Evolutionary conservation across 2,888 invertebrate genomes (phyloP), one percentile per base, ranked within the genome.

Genomic region (Mesoligia furuncula): DNA sequence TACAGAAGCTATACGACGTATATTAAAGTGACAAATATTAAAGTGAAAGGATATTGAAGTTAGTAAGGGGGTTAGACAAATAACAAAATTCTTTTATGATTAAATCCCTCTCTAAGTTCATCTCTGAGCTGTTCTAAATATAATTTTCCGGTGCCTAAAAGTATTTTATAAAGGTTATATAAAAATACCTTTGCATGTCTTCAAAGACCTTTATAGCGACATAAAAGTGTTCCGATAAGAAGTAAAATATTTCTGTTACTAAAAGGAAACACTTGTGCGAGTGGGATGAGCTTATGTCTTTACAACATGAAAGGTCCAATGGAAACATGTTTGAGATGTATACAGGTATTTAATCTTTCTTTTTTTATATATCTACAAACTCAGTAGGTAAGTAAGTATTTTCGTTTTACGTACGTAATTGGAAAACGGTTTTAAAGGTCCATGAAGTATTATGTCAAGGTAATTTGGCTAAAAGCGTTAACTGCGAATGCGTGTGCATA

Each of bases 221-320:
- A 68, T 85, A 75, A 75, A 75, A 72, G 62, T 69, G 9, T 45
- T 45, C 57, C n/a, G 39, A 51, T 73, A 73, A 65, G 17, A 57
- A 68, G 61, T 71, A 69, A 68, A 72, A 85, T 85, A 57, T 75
- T 65, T 66, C 62, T 65, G 51, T 74, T 64, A 71, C 64, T 82
- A 36, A 75, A 68, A 80, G 59, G 65, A 57, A 65, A 81, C 39
- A 62, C 51, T 36, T n/a, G 31, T 2, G 45, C 1, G 59, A 45
- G 81, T 76, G 45, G 81, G 72, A 76, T 54, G 59, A 62, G 69
- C 67, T 73, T 62, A 65, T 59, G 61, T 81, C 76, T 67, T 27
- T 24, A 8, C 45, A 31, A 61, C 62, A 69, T 76, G 64, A 84
- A 75, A 75, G 67, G n/a, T 75, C 70, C 62, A 71, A 73, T 73